phyloP scores from a whole-genome alignment of 2,797 vertebrate genomes.

The Pantherophis alleghaniensis region DNA sequence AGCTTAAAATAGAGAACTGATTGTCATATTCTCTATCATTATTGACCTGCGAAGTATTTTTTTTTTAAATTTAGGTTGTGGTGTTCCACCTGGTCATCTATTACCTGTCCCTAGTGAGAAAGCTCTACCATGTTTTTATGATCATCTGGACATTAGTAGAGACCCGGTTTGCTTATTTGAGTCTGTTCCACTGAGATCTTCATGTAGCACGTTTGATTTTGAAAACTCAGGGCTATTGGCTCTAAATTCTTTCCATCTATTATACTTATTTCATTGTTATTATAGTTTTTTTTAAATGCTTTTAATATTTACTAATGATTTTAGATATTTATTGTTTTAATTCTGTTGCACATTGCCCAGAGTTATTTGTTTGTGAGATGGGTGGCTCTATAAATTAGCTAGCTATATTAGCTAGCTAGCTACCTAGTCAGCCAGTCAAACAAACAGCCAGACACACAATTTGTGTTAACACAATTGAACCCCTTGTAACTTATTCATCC shows the following conservation, averaged over 20 bases:
- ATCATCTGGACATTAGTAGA: conserved; percentile 12
- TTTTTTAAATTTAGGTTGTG: background rate
- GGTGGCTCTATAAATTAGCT: background rate
- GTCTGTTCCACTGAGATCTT: background rate
- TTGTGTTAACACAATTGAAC: conserved; percentile 1
- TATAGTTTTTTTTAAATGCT: background rate
- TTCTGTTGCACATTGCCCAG: background rate
- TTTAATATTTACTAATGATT: background rate
- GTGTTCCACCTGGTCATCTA: background rate
- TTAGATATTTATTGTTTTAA: background rate
- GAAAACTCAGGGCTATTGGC: background rate
- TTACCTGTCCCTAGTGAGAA: conserved; percentile 10
- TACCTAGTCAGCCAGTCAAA: background rate
- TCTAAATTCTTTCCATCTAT: background rate
- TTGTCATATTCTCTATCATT: background rate
- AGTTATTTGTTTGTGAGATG: background rate
- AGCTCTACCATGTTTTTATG: conserved; percentile 2
- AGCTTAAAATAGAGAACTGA: background rate
- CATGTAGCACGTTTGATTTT: background rate
- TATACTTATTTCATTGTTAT: background rate
- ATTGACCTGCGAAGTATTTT: background rate
- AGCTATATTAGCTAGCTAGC: background rate
- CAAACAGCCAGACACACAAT: background rate
- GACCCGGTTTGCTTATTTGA: conserved; percentile 13
- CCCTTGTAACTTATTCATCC: background rate